Evolutionary conservation across 2,113 vertebrate species (phyloP).

Genomic region (Macquaria ambigua): DNA sequence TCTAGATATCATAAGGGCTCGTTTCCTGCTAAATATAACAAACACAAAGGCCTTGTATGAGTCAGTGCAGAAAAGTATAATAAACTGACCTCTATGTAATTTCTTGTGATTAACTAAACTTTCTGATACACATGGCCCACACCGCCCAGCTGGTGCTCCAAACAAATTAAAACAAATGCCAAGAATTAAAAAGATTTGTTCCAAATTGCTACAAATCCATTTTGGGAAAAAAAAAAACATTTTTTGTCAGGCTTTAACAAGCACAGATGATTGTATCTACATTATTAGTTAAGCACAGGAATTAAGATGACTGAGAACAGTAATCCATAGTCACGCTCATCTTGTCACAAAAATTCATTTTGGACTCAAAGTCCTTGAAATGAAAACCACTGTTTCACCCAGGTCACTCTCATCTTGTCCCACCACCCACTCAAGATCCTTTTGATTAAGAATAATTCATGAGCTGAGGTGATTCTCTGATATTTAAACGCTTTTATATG

Average conservation of each 20-base stretch:
- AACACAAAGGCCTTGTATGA: constrained; percentile 31
- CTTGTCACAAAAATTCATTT: background rate
- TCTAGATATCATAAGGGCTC: constrained; percentile 39
- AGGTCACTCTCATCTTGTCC: background rate
- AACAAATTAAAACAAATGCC: constrained; percentile 9
- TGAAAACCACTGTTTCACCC: background rate
- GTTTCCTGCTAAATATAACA: constrained; percentile 52
- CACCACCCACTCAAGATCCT: background rate
- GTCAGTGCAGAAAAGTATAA: constrained; percentile 7
- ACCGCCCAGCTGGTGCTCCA: constrained; percentile 32
- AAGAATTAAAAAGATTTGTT: constrained; percentile 42
- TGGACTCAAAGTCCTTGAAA: background rate
- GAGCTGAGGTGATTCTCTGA: background rate
- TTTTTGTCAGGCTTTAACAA: background rate
- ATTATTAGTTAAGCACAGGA: background rate
- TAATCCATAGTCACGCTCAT: background rate
- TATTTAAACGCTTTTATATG: background rate
- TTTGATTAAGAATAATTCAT: background rate
- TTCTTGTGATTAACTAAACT: constrained; percentile 38
- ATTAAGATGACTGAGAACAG: constrained; percentile 14
- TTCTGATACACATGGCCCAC: constrained; percentile 1
- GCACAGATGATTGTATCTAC: background rate
- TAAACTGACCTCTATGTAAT: constrained; percentile 17
- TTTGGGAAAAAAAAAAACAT: constrained; percentile 19
- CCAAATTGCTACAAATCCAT: constrained; percentile 31